These are phyloP conservation scores for Panthera leo DNA, from an alignment of 2,113 vertebrate species.

Conservation along the genomic window DNA sequence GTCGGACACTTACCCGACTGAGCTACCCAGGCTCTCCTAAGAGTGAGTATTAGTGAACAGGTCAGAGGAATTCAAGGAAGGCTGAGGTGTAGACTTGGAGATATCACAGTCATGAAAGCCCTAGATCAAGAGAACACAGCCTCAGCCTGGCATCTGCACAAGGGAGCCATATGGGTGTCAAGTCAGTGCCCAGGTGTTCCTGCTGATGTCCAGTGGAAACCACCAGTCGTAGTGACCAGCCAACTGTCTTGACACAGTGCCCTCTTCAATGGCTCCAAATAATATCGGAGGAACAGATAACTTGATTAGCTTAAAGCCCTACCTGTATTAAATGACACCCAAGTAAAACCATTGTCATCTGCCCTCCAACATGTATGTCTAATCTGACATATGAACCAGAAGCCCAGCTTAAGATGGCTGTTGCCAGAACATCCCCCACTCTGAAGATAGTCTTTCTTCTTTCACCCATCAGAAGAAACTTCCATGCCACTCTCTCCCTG, in stretches of 20 bases:
- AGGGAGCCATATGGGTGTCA: neutral
- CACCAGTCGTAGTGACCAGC: neutral
- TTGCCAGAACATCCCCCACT: neutral
- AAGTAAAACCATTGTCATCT: neutral
- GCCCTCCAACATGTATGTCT: neutral
- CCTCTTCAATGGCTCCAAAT: neutral
- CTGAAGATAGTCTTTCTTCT: neutral
- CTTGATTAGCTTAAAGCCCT: neutral
- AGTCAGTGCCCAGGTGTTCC: no score
- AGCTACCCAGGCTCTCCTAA: no score
- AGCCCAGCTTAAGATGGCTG: neutral
- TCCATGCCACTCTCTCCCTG: neutral
- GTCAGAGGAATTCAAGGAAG: neutral
- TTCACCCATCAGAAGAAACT: neutral
- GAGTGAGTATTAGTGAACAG: neutral
- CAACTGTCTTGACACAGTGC: neutral
- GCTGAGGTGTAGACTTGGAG: neutral
- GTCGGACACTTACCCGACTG: no score
- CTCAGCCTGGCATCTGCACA: neutral
- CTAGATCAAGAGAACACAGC: neutral
- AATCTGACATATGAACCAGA: neutral
- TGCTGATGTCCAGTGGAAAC: neutral
- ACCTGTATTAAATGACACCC: neutral
- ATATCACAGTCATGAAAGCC: neutral
- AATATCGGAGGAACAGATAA: neutral